Evolutionary conservation across 2,797 vertebrate species (phyloP), one percentile per base, ranked within the genome.

Genomic region (Lutjanus argentimaculatus): DNA sequence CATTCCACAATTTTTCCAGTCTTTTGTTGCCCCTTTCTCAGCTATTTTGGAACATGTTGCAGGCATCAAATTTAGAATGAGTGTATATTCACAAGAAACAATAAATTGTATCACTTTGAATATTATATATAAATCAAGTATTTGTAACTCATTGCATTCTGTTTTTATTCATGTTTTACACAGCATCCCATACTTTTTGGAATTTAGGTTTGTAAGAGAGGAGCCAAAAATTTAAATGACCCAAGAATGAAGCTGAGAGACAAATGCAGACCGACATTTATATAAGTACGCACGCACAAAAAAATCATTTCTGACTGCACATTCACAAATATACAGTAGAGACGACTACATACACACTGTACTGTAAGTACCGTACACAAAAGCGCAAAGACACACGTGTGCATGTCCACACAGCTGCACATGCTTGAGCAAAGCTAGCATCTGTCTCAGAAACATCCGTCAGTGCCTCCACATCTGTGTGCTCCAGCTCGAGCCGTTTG

Each of bases 391-490:
- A 84, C 83, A 79, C 88, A 89, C 78, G 72, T 83, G 86, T 78
- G 69, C 87, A 22, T 40, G 64, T 78, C 77, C 66, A 79, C 90
- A 66, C 88, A 94, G 90, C 93, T 94, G 93, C 89, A 90, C 83
- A 91, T 89, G 83, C 83, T 88, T 85, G 69, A 83, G 88, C 77
- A 67, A 82, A 89, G 63, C 53, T 69, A 87, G 89, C 95, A 96
- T 95, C 94, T 96, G 95, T 93, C 83, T 65, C 83, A 72, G 79
- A 91, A 85, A 93, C 90, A 93, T 96, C 95, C 88, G 72, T 96
- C 95, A 95, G 85, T 92, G 91, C 82, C 83, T 91, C 82, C 94
- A 95, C 94, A 95, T 95, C 93, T 96, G 95, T 93, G 91, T 64
- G 85, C 85, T 92, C 73, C 86, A 67, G 88, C 88, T 88, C 88